Conservation (phyloP, 2,113 vertebrate species). For the Prochilodus magdalenae region DNA sequence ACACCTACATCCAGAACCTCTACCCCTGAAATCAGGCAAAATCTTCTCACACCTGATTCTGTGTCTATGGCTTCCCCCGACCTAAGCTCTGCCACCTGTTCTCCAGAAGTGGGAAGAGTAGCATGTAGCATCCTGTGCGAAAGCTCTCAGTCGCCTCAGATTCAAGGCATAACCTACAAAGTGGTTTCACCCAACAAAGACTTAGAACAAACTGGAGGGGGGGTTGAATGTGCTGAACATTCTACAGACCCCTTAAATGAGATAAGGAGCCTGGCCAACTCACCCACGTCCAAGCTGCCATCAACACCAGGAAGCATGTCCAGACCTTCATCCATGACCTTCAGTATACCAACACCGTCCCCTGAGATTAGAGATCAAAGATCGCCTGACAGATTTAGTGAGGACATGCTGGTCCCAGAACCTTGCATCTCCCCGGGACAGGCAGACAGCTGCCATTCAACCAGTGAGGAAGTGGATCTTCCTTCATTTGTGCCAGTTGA, state of each 20-base stretch:
- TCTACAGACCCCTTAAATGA: slow-evolving; percentile 8
- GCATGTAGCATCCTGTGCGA: slow-evolving; percentile 38
- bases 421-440: neutral
- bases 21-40: slow-evolving; percentile 44
- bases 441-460: slow-evolving; percentile 9
- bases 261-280: slow-evolving; percentile 24
- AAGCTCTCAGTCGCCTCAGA: slow-evolving; percentile 62
- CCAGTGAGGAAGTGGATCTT: neutral
- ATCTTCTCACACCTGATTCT: slow-evolving; percentile 50
- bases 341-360: neutral
- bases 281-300: slow-evolving; percentile 38
- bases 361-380: slow-evolving; percentile 14
- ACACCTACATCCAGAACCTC: slow-evolving; percentile 55
- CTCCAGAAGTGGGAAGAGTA: slow-evolving; percentile 48
- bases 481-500: slow-evolving; percentile 7
- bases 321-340: slow-evolving; percentile 16
- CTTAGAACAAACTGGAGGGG: slow-evolving; percentile 41
- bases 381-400: neutral
- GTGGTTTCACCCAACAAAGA: slow-evolving; percentile 60
- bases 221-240: slow-evolving; percentile 28
- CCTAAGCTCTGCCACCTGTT: slow-evolving; percentile 42
- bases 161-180: slow-evolving; percentile 64
- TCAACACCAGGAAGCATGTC: slow-evolving; percentile 14
- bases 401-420: slow-evolving; percentile 13
- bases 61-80: slow-evolving; percentile 55